These are phyloP conservation scores for Pasiphila rectangulata DNA, from an alignment of 2,888 invertebrate genomes.

Conservation along the genomic window DNA sequence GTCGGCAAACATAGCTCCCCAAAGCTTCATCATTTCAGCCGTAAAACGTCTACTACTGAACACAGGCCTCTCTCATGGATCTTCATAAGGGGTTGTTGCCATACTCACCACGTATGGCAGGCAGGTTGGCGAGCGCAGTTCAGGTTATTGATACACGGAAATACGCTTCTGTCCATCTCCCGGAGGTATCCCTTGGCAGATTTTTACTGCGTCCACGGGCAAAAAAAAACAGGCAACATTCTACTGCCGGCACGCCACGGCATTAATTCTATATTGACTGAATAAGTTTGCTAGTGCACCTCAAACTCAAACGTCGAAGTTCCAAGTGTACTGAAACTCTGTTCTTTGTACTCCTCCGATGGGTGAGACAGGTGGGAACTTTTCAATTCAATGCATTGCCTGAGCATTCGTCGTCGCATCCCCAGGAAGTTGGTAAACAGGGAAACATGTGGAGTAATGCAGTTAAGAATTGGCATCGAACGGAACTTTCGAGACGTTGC, in stretches of 20 bases:
- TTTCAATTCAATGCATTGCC: slow-evolving; percentile 25
- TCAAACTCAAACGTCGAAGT: slow-evolving; percentile 41
- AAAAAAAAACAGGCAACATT: neutral
- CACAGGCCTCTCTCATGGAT: no score
- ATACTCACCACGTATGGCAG: no score
- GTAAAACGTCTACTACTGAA: no score
- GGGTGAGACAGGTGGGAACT: slow-evolving; percentile 38
- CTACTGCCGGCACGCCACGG: no score
- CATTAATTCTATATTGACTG: neutral
- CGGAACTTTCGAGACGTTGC: slow-evolving; percentile 3
- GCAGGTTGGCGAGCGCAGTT: no score
- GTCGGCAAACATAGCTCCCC: no score
- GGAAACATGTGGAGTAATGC: slow-evolving; percentile 17
- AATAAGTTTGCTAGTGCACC: slow-evolving; percentile 31
- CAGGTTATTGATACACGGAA: no score
- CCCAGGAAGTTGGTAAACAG: slow-evolving; percentile 21
- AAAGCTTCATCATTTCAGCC: no score
- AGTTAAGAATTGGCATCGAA: slow-evolving; percentile 19
- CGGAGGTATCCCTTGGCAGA: no score
- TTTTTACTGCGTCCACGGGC: no score
- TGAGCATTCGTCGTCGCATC: slow-evolving; percentile 20
- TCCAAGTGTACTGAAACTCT: slow-evolving; percentile 45
- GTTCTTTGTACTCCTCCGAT: slow-evolving; percentile 40
- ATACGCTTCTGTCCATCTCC: no score
- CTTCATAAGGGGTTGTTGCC: no score